A percentile compares a stretch with the other conserved stretches of the same genome.
These are phyloP conservation scores for Papilio helenus DNA, from an alignment of 1,140 invertebrate species.

Conservation along the genomic window DNA sequence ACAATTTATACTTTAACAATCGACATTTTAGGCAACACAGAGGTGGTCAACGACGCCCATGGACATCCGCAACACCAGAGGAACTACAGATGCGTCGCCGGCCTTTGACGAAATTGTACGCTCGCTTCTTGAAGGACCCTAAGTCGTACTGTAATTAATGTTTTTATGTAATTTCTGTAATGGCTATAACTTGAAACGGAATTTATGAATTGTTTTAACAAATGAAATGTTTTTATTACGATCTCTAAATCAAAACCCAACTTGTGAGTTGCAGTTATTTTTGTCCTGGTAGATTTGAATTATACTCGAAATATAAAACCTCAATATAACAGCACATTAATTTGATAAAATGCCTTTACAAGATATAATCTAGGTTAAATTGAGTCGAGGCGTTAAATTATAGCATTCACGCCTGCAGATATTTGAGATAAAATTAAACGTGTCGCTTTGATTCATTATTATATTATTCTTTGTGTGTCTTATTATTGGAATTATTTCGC, in stretches of 20 bases:
- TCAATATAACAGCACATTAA: neutral
- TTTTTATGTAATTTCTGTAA: neutral
- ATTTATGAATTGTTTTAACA: too few relatives aligned
- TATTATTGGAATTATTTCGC: neutral
- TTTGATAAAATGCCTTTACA: constrained; percentile 11
- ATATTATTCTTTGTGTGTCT: constrained; percentile 5
- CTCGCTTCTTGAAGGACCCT: too few relatives aligned
- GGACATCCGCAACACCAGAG: too few relatives aligned
- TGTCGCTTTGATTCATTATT: constrained; percentile 24
- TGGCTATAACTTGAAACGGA: too few relatives aligned
- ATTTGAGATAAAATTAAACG: constrained; percentile 17
- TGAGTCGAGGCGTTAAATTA: constrained; percentile 16
- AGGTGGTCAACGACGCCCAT: too few relatives aligned
- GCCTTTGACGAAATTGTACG: too few relatives aligned
- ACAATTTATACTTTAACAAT: too few relatives aligned
- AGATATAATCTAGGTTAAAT: constrained; percentile 21
- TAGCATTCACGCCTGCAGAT: neutral
- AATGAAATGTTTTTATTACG: neutral
- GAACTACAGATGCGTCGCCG: too few relatives aligned
- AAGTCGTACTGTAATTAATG: too few relatives aligned
- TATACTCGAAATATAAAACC: neutral
- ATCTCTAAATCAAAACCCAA: neutral
- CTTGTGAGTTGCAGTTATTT: neutral
- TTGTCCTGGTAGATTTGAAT: neutral
- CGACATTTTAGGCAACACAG: too few relatives aligned